phyloP scores from a whole-genome alignment of 2,888 invertebrate species.

The Ochropleura plecta region DNA sequence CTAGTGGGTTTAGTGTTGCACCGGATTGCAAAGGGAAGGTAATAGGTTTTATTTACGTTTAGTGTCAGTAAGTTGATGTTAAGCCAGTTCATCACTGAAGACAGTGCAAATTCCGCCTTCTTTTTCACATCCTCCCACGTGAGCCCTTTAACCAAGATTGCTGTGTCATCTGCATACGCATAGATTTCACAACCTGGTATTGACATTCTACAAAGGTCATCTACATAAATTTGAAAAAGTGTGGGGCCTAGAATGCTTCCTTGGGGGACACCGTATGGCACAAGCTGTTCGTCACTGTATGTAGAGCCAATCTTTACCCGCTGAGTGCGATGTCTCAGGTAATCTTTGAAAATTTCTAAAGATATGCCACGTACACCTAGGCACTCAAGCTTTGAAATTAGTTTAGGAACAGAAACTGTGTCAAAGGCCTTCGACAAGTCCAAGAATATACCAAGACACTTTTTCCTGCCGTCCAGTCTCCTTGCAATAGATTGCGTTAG shows the following conservation, averaged over 20 bases:
- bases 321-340: background rate
- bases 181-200: background rate
- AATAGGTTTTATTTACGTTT: background rate
- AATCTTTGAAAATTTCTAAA: background rate
- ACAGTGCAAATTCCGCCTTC: background rate
- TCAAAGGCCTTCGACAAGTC: too few species aligned
- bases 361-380: background rate
- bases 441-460: too few species aligned
- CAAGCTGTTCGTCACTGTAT: background rate
- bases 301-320: background rate
- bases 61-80: background rate
- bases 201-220: background rate
- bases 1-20: background rate
- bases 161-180: background rate
- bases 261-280: background rate
- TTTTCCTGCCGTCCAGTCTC: too few species aligned
- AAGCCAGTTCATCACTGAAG: background rate
- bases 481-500: too few species aligned
- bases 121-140: background rate
- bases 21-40: background rate
- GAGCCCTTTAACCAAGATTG: background rate
- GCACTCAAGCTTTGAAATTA: background rate
- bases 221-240: background rate
- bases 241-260: background rate
- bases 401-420: background rate